Base-by-base conservation (phyloP, 2,113 vertebrate species). In the Pomatorhinus ruficollis region DNA sequence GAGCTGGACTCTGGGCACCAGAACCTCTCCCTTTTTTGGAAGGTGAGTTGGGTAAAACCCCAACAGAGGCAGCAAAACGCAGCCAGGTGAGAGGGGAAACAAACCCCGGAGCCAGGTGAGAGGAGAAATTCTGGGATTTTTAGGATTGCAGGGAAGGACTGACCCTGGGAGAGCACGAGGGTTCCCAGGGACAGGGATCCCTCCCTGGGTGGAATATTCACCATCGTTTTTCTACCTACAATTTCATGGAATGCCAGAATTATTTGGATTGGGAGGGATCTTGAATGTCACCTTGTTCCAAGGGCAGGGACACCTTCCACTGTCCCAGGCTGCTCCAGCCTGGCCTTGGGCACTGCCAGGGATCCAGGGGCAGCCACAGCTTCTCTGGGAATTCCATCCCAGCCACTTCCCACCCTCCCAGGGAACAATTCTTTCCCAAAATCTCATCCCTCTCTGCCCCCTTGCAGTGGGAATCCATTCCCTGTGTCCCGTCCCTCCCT, bases 11-110 rank as follows among this genome's bases (percentile, higher is more conserved):
- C 57, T 1, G 63, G 66, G 4, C 66, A 15, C 33, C 97, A 97
- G 89, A 97, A 72, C 39, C 87, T 98, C 78, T 97, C 97, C 45
- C 54, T 98, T 2, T 98, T 98, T 18, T 98, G 98, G 98, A 98
- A 98, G 98, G 98, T 98, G 90, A 83, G 53, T 63, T 1, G 5
- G 4, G 19, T 0, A 35, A 13, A 50, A 24, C 5, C 42, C 6
- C 8, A 45, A 72, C 35, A 25, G n/a, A n/a, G 12, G 23, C 27
- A 47, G 42, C 7, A 28, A 31, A 6, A 15, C 28, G 10, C 37
- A 39, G 8, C 37, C 8, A 10, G 37, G 37, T 39, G 37, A 39
- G 70, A 74, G 69, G 37, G 69, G 22, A 72, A 71, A 64, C 14
- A 22, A 40, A 42, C 22, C 31, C 45, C 65, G 39, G 65, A 12